phyloP scores from a whole-genome alignment of 2,888 invertebrate genomes.

The Autographa pulchrina region DNA sequence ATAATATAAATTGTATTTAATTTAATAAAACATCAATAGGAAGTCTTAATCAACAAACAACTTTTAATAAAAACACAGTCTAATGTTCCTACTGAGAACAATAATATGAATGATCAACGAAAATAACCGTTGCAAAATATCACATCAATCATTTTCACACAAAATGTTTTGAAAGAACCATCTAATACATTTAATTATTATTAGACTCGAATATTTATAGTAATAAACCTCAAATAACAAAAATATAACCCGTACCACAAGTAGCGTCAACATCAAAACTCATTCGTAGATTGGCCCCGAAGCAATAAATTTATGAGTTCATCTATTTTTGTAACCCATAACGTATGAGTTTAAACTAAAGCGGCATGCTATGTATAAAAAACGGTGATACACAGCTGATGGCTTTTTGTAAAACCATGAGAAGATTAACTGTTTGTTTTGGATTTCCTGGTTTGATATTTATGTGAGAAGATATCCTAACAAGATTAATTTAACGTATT shows the following conservation, averaged over 20 bases:
- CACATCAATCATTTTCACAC: not conserved
- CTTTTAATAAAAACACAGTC: no score
- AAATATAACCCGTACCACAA: constrained; percentile 10
- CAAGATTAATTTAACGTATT: no score
- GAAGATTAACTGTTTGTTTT: constrained; percentile 21
- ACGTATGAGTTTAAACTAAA: constrained; percentile 12
- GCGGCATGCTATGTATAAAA: constrained; percentile 24
- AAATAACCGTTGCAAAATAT: not conserved
- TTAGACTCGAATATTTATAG: not conserved
- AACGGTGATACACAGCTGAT: constrained; percentile 35
- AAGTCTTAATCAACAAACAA: no score
- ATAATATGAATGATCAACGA: no score
- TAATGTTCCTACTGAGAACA: no score
- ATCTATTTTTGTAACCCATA: constrained; percentile 51
- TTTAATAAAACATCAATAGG: no score
- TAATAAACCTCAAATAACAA: not conserved
- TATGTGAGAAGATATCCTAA: not conserved
- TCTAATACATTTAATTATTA: not conserved
- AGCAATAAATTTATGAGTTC: constrained; percentile 50
- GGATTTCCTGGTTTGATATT: constrained; percentile 15
- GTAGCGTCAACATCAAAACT: constrained; percentile 17
- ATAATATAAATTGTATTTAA: no score
- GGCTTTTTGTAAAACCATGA: constrained; percentile 9
- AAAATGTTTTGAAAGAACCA: not conserved
- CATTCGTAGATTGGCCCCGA: constrained; percentile 29